Evolutionary conservation across 2,113 vertebrate species (phyloP).

Genomic region (Tragulus kanchil): DNA sequence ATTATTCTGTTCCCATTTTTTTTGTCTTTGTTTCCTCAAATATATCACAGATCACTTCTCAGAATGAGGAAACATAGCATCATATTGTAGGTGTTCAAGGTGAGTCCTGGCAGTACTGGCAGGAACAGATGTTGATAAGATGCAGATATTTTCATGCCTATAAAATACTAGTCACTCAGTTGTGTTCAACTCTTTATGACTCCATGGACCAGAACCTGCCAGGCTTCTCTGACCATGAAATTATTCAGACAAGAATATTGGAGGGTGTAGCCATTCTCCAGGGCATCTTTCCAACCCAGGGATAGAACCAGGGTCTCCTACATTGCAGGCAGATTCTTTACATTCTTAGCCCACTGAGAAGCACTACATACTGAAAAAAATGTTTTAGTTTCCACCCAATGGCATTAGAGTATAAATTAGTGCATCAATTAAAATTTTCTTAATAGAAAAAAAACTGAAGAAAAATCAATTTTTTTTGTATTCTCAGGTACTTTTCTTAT

Average conservation of each 20-base stretch:
- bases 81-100: neutral
- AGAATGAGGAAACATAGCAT: neutral
- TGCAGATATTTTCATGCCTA: neutral
- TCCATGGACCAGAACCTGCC: neutral
- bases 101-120: neutral
- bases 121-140: neutral
- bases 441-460: neutral
- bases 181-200: neutral
- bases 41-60: neutral
- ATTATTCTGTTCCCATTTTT: neutral
- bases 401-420: neutral
- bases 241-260: neutral
- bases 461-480: rapidly evolving
- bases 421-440: neutral
- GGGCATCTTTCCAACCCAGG: neutral
- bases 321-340: neutral
- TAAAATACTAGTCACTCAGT: neutral
- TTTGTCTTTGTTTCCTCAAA: neutral
- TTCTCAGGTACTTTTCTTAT: neutral
- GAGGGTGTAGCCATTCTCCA: neutral
- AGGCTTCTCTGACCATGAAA: neutral
- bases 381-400: neutral
- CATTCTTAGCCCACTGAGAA: neutral
- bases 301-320: neutral
- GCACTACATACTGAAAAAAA: neutral